Percentiles rank a stretch among this genome's conserved stretches.
Evolutionary conservation across 2,888 invertebrate species (phyloP).

Genomic region (Drosophila villosipedis): DNA sequence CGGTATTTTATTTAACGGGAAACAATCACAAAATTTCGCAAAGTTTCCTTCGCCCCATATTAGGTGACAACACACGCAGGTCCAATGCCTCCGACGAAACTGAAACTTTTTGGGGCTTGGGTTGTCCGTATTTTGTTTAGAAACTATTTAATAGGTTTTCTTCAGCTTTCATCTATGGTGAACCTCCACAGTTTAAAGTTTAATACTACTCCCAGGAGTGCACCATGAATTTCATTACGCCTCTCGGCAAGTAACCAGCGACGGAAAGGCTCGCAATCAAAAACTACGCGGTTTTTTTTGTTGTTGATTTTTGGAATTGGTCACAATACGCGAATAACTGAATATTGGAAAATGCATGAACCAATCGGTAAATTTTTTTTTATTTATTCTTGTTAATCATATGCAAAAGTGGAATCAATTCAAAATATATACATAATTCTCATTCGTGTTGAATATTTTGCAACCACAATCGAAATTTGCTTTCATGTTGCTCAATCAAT

Average conservation of each 20-base stretch:
- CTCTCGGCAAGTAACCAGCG: constrained; percentile 27
- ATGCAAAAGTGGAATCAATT: neutral
- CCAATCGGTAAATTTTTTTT: neutral
- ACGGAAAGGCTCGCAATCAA: constrained; percentile 45
- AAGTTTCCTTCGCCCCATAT: constrained; percentile 50
- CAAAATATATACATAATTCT: neutral
- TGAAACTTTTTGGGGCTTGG: constrained; percentile 28
- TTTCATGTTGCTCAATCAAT: constrained; percentile 3
- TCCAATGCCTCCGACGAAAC: constrained; percentile 10
- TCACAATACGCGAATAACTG: constrained; percentile 10
- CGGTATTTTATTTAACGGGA: constrained; percentile 67
- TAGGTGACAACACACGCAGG: constrained; percentile 53
- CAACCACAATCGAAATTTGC: neutral
- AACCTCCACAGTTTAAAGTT: constrained; percentile 44
- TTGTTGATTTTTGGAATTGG: neutral
- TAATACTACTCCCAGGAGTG: constrained; percentile 55
- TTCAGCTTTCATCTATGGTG: constrained; percentile 41
- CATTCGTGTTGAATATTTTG: neutral
- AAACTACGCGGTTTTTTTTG: constrained; percentile 23
- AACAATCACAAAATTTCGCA: constrained; percentile 69
- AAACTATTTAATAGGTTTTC: constrained; percentile 66
- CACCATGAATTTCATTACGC: constrained; percentile 62
- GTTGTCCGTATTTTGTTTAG: constrained; percentile 52
- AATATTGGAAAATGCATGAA: constrained; percentile 3
- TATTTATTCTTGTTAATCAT: constrained; percentile 3